Base-by-base conservation (phyloP, 1,140 invertebrate genomes). In the Hydropsyche tenuis region DNA sequence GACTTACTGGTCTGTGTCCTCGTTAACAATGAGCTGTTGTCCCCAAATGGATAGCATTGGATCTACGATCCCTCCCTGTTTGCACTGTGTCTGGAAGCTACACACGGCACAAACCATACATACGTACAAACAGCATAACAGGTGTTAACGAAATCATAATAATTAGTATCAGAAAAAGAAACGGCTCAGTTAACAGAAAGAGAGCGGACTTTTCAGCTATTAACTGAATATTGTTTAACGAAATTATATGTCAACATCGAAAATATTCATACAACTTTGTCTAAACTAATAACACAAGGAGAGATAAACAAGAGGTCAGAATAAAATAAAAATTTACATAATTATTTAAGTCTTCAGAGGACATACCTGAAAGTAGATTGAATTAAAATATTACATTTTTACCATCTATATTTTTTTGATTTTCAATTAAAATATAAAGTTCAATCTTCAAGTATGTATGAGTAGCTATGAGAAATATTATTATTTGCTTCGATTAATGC, bases 1-100 rank as follows among this genome's bases (percentile, higher is more conserved):
- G 81, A 94, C 93, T 94, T 94, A 96, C 94, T 94, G 93, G 88
- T 94, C 93, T 81, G 93, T 94, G 88, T 96, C 94, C 90, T 95
- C 94, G 90, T 94, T 94, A 86, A 96, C 93, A 90, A 95, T 94
- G 88, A 96, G 92, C 91, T 96, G 94, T 88, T 96, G 94, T 87
- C 94, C 94, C 94, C 94, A 96, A 90, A 96, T 96, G 87, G 92
- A 94, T 87, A 96, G 93, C 93, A 96, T 96, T 87, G 94, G 94
- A 89, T 96, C 94, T 91, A 95, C 93, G 90, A 95, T 94, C 89
- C 94, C 94, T 88, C 94, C 94, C 88, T 93, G 92, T 91, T 94
- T 95, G 87, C 88, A 88, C 86, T 90, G 92, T 91, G 93, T 94
- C 92, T 95, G 93, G 92, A 95, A 95, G 92, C 93, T 95, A 91